A percentile compares a stretch with the other conserved stretches of the same genome.
phyloP scores from a whole-genome alignment of 1,140 invertebrate species.

The honey bee (Apis mellifera) region DNA sequence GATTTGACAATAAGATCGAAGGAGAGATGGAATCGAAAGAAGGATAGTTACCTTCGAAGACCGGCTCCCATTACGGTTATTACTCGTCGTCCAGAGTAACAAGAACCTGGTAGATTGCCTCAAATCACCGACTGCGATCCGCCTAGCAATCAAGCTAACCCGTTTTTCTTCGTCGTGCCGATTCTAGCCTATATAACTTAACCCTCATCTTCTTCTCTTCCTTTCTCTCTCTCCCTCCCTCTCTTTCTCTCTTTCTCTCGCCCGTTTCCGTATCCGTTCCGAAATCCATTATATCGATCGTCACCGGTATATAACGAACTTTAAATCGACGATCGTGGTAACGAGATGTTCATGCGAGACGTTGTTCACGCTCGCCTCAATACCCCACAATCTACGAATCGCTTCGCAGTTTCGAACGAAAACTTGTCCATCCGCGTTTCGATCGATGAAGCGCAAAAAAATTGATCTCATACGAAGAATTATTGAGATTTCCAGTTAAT shows the following conservation, averaged over 20 bases:
- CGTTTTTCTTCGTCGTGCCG: conserved; percentile 65
- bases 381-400: conserved; percentile 44
- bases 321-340: conserved; percentile 74
- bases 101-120: conserved; percentile 77
- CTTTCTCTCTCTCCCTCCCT: conserved; percentile 10
- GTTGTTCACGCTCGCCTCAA: conserved; percentile 26
- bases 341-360: conserved; percentile 63
- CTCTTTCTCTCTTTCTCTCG: not conserved
- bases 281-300: conserved; percentile 70
- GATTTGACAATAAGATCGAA: conserved; percentile 71
- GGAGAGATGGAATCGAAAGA: conserved; percentile 61
- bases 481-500: too few relatives aligned
- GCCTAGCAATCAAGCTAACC: conserved; percentile 73
- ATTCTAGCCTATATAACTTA: conserved; percentile 61
- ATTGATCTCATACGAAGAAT: too few relatives aligned
- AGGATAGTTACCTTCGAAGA: conserved; percentile 66
- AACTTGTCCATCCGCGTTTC: too few relatives aligned
- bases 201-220: not conserved
- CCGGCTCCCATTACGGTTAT: conserved; percentile 73
- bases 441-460: too few relatives aligned
- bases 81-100: conserved; percentile 75
- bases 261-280: not conserved
- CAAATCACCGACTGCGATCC: conserved; percentile 76
- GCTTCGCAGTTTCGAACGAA: not conserved
- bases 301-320: conserved; percentile 67